Evolutionary conservation across 1,140 invertebrate species (phyloP).

Genomic region (Papilio glaucus): DNA sequence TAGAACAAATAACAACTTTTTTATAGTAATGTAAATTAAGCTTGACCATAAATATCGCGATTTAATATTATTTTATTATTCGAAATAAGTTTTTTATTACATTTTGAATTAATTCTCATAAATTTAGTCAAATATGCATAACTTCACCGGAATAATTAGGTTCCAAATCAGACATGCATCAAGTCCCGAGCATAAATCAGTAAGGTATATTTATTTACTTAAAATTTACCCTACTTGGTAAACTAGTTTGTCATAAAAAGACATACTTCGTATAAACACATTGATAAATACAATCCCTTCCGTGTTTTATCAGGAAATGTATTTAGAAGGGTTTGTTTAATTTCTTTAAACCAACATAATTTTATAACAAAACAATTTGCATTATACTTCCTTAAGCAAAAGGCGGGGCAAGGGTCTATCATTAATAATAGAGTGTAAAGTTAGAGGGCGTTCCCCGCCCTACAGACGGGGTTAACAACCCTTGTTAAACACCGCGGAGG

Average conservation of each 20-base stretch:
- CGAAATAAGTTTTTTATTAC: constrained; percentile 21
- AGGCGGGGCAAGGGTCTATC: constrained; percentile 75
- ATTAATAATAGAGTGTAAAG: constrained; percentile 81
- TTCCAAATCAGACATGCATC: not conserved
- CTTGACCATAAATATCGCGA: too few species aligned
- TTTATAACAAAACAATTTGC: constrained; percentile 67
- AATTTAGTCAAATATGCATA: not conserved
- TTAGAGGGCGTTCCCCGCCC: constrained; percentile 71
- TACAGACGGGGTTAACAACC: constrained; percentile 73
- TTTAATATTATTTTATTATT: too few species aligned
- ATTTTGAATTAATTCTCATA: not conserved
- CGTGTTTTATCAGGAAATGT: not conserved
- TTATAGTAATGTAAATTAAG: too few species aligned
- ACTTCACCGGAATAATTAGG: not conserved
- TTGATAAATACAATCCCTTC: not conserved
- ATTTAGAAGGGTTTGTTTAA: not conserved
- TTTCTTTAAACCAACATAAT: constrained; percentile 27
- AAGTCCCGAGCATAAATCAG: too few species aligned
- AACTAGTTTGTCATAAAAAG: not conserved
- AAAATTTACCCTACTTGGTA: too few species aligned
- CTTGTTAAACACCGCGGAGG: constrained; percentile 63
- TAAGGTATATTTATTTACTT: too few species aligned
- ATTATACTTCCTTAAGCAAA: constrained; percentile 67
- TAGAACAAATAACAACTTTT: too few species aligned
- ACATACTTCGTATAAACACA: not conserved